Conservation (phyloP, 1,140 invertebrate species). For the Medauroidea extradentata region DNA sequence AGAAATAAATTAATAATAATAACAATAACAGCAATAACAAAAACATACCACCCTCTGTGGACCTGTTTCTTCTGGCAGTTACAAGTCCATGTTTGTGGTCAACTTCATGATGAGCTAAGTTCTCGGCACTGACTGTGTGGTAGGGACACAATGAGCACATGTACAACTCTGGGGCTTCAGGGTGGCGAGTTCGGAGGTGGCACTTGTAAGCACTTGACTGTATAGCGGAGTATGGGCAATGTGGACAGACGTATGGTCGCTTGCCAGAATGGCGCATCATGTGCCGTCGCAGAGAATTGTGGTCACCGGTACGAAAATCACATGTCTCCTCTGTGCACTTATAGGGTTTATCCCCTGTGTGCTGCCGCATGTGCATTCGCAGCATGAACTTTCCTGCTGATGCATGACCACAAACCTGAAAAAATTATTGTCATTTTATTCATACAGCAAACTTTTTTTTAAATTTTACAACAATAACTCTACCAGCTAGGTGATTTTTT, state of each 20-base stretch:
- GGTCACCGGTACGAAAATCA: constrained; percentile 64
- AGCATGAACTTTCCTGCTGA: constrained; percentile 63
- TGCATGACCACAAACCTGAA: constrained; percentile 61
- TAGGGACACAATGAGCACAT: constrained; percentile 54
- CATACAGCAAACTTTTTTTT: too few relatives aligned
- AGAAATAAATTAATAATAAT: neutral
- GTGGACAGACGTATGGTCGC: constrained; percentile 61
- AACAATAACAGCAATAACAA: too few relatives aligned
- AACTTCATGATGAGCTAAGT: constrained; percentile 50
- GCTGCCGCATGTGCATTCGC: constrained; percentile 61
- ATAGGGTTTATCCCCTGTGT: constrained; percentile 73
- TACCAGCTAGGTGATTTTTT: too few relatives aligned
- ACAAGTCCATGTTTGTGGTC: constrained; percentile 53
- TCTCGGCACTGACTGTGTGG: constrained; percentile 55
- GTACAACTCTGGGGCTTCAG: constrained; percentile 51
- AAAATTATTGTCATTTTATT: too few relatives aligned
- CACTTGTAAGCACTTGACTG: constrained; percentile 62
- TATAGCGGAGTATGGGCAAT: constrained; percentile 65
- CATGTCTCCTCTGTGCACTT: constrained; percentile 56
- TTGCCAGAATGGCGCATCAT: constrained; percentile 69
- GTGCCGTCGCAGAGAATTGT: constrained; percentile 68
- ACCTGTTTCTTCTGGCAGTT: constrained; percentile 17
- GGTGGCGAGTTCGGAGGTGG: constrained; percentile 61
- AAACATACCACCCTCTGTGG: too few relatives aligned
- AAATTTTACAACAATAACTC: too few relatives aligned